Conservation (phyloP, 2,797 vertebrate species). For the Octomys mimax region DNA sequence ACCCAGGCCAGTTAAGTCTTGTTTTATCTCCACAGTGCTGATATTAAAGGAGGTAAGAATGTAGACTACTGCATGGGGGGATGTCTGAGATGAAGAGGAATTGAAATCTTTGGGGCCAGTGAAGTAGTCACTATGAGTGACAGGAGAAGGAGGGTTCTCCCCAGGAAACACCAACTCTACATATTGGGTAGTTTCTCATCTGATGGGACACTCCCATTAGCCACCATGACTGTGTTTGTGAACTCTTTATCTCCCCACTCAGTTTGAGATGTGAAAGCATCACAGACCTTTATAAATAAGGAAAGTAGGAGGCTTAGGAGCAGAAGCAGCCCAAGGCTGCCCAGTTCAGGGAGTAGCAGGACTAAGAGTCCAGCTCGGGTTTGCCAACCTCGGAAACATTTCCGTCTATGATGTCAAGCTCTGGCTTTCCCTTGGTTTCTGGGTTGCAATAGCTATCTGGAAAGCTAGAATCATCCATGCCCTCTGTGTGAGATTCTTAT, state of each 20-base stretch:
- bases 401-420: not conserved
- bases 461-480: not conserved
- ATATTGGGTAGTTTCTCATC: not conserved
- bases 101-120: not conserved
- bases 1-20: not conserved
- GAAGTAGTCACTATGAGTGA: not conserved
- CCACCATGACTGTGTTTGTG: not conserved
- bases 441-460: not conserved
- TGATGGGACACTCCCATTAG: not conserved
- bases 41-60: not conserved
- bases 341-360: not conserved
- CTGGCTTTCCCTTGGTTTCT: not conserved
- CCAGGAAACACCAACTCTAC: too few species aligned
- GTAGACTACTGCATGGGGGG: not conserved
- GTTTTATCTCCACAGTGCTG: not conserved
- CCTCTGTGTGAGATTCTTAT: not conserved
- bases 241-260: not conserved
- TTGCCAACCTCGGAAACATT: not conserved
- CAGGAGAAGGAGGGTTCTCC: too few species aligned
- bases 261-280: rapidly evolving
- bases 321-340: not conserved
- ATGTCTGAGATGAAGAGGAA: not conserved
- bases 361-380: not conserved
- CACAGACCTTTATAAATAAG: not conserved
- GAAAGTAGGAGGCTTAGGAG: not conserved